These are phyloP conservation scores for Drosophila planitibia DNA, from an alignment of 2,888 invertebrate genomes.

Conservation along the genomic window DNA sequence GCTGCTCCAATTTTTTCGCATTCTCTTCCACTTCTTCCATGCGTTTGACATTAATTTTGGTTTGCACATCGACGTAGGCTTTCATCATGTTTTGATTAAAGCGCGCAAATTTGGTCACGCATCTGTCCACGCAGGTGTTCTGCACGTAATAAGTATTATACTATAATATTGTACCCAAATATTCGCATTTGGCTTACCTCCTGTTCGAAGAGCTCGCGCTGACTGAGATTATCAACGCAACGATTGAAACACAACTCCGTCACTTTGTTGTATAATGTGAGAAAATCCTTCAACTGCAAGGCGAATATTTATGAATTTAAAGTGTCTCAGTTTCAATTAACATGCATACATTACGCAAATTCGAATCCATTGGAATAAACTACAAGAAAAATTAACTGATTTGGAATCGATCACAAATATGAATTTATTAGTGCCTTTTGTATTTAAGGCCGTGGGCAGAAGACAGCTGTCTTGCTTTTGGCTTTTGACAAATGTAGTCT, in stretches of 20 bases:
- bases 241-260: constrained; percentile 84
- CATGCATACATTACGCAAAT: constrained; percentile 54
- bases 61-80: constrained; percentile 84
- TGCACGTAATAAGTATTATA: constrained; percentile 29
- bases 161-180: neutral
- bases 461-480: constrained; percentile 47
- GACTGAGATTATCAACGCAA: constrained; percentile 84
- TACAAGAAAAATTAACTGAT: neutral
- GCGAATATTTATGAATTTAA: constrained; percentile 11
- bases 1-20: constrained; percentile 62
- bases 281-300: constrained; percentile 84
- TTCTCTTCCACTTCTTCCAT: constrained; percentile 81
- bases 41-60: constrained; percentile 82
- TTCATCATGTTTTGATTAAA: constrained; percentile 85
- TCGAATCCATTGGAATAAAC: constrained; percentile 46
- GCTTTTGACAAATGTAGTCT: constrained; percentile 10
- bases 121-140: constrained; percentile 82
- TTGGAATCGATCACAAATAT: constrained; percentile 17
- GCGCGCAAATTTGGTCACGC: constrained; percentile 84
- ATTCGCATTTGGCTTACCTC: constrained; percentile 67
- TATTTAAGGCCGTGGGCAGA: constrained; percentile 13
- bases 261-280: constrained; percentile 85
- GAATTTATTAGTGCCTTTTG: constrained; percentile 36
- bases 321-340: neutral
- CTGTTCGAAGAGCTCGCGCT: constrained; percentile 70